Conservation (phyloP, 1,140 invertebrate genomes). For the Hormaphis cornu region DNA sequence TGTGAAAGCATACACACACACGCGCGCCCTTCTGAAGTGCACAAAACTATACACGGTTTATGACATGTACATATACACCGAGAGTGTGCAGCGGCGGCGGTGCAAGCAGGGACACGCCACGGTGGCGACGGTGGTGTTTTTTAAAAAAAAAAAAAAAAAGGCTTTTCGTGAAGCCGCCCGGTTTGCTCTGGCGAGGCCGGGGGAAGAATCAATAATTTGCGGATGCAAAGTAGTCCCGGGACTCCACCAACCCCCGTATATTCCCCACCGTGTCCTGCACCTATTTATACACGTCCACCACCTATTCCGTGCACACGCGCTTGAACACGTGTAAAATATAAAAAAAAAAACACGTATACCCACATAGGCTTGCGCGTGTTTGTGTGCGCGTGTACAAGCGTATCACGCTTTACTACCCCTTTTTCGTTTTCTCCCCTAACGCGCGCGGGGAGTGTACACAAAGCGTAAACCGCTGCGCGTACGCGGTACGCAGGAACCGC, state of each 20-base stretch:
- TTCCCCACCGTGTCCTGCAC: not conserved
- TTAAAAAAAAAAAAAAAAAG: conserved; percentile 26
- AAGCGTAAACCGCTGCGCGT: no score
- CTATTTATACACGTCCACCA: not conserved
- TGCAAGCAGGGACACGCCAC: not conserved
- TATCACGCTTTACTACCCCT: not conserved
- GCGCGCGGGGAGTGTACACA: no score
- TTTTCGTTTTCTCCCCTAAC: not conserved
- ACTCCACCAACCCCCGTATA: not conserved
- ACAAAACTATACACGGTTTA: conserved; percentile 11
- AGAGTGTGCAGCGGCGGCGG: not conserved
- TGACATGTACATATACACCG: not conserved
- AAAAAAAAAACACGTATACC: not conserved
- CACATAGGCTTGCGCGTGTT: no score
- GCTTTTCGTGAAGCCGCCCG: not conserved
- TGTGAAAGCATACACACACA: not conserved
- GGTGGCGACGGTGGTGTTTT: not conserved
- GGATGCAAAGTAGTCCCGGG: conserved; percentile 27
- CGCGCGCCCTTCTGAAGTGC: conserved; percentile 11
- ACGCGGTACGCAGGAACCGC: no score
- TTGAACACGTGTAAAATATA: not conserved
- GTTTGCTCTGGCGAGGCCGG: conserved; percentile 22
- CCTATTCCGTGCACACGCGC: not conserved
- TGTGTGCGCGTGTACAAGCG: not conserved
- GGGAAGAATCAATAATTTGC: conserved; percentile 31